Evolutionary conservation across 2,888 invertebrate species (phyloP).

Genomic region (Pandemis heparana): DNA sequence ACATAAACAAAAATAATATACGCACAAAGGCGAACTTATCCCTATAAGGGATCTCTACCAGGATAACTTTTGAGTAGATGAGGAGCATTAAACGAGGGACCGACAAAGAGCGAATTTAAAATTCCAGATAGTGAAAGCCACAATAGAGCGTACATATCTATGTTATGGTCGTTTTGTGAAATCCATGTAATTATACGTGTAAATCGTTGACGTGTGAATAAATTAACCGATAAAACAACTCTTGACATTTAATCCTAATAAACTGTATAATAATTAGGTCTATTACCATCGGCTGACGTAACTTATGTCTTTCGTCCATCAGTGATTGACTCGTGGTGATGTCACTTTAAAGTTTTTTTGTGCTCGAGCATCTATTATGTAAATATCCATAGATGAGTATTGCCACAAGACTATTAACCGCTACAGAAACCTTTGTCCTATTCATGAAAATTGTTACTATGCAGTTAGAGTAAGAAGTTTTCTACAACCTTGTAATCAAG

Average conservation of each 20-base stretch:
- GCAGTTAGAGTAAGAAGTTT: slow-evolving; percentile 10
- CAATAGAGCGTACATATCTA: no score
- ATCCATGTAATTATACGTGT: neutral
- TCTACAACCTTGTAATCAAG: neutral
- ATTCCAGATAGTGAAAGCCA: no score
- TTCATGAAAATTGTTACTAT: slow-evolving; percentile 8
- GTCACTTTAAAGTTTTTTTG: slow-evolving; percentile 27
- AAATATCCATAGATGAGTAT: slow-evolving; percentile 18
- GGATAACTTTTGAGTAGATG: no score
- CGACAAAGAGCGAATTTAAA: no score
- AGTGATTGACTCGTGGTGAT: slow-evolving; percentile 18
- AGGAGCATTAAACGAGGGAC: no score
- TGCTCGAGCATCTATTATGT: slow-evolving; percentile 13
- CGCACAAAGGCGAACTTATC: no score
- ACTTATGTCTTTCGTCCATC: slow-evolving; percentile 16
- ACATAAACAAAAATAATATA: no score
- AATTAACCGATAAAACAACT: neutral
- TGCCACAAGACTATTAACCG: slow-evolving; percentile 9
- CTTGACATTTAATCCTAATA: slow-evolving; percentile 14
- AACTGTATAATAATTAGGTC: neutral
- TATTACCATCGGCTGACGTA: slow-evolving; percentile 14
- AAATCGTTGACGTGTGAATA: neutral
- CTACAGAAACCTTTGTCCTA: slow-evolving; percentile 20
- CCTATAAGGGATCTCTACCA: no score
- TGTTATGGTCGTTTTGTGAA: no score